Base-by-base conservation (phyloP, 2,888 invertebrate species). In the Arctia plantaginis region DNA sequence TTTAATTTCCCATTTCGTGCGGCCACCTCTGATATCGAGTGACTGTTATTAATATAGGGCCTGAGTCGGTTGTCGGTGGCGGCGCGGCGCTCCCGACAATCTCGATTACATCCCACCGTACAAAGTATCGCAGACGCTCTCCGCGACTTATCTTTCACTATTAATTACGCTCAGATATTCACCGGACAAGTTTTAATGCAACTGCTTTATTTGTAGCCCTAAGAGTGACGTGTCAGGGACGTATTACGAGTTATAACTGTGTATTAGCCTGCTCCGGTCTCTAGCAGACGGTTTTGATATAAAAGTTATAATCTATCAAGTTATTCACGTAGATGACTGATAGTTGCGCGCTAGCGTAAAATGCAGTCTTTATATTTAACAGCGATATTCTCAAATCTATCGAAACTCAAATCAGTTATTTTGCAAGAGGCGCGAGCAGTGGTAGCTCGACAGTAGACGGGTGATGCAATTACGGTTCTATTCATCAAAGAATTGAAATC, bases 1-100 rank as follows among this genome's bases (percentile, higher is more conserved):
- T 95, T 95, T 95, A 95, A 95, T 95, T 95, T 93, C 93, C 93
- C 94, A 94, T 95, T 95, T 93, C 85, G 94, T 92, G 89, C 91
- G 91, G 90, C 91, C 93, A 92, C 92, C 92, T 90, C 88, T 86
- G 95, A 94, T 95, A 95, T 90, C 94, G 89, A 81, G 80, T 90
- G 94, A 93, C 93, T 90, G 92, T 92, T 95, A 95, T 95, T 95
- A 95, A 95, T 95, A 94, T 87, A 90, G 90, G 90, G 87, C 88
- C 87, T 78, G 84, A 84, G 90, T 87, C 90, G 90, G 90, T 87
- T 88, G 90, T 89, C 91, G 89, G 91, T 89, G 92, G 93, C 91
- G 89, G 89, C 90, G 93, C 90, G 88, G 89, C 90, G 92, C 91
- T 90, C 92, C 90, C 92, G 91, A 92, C 93, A 88, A 87, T 91